Conservation (phyloP, 2,113 vertebrate genomes). For the Petrocephalus zakoni region DNA sequence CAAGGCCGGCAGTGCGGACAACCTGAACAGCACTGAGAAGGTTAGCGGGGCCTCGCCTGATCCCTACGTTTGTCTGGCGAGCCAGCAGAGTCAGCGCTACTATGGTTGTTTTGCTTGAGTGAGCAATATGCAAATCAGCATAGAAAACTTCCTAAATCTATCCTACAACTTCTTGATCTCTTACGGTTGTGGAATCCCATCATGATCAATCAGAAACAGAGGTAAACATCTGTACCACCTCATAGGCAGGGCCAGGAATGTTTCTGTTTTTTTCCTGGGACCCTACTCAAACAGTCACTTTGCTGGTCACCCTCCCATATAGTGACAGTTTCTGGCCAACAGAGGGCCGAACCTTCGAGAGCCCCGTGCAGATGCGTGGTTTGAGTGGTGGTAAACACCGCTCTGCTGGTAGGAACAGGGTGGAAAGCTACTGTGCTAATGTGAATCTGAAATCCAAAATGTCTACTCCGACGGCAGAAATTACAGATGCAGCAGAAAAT, state of each 20-base stretch:
- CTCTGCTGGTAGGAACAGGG: background rate
- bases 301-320: too few species aligned
- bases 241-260: background rate
- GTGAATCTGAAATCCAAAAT: background rate
- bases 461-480: background rate
- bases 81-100: background rate
- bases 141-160: background rate
- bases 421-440: background rate
- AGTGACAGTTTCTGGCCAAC: too few species aligned
- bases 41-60: slow-evolving; percentile 46
- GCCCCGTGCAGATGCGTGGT: too few species aligned
- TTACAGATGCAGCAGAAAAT: background rate
- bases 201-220: background rate
- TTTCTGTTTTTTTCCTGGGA: background rate
- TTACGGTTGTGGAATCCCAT: background rate
- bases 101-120: background rate
- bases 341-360: too few species aligned
- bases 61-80: background rate
- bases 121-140: background rate
- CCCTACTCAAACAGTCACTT: too few species aligned
- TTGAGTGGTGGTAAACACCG: too few species aligned
- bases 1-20: slow-evolving; percentile 69
- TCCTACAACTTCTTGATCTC: background rate
- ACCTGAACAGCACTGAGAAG: slow-evolving; percentile 62
- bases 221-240: background rate